phyloP scores from a whole-genome alignment of 2,113 vertebrate species.

The Todiramphus chloris region DNA sequence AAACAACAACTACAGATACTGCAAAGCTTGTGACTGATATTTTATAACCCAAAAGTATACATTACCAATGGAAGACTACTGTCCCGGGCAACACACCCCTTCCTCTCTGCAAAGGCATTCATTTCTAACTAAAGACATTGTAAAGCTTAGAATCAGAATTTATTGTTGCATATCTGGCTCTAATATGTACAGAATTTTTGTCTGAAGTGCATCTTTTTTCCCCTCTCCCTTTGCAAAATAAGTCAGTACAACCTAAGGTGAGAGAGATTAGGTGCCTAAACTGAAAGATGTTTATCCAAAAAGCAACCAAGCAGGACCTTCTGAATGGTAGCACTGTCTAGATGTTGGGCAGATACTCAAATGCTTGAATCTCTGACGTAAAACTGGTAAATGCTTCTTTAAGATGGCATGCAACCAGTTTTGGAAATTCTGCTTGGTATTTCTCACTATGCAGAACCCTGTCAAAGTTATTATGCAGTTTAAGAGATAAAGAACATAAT shows the following conservation, averaged over 20 bases:
- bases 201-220: not conserved
- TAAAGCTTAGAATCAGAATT: not conserved
- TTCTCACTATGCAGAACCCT: not conserved
- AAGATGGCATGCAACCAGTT: not conserved
- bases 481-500: not conserved
- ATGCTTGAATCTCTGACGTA: not conserved
- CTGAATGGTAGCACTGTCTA: not conserved
- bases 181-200: not conserved
- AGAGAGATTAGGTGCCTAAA: not conserved
- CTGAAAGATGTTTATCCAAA: not conserved
- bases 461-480: not conserved
- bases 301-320: not conserved
- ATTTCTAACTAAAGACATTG: not conserved
- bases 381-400: not conserved
- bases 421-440: not conserved
- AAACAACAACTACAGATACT: not conserved
- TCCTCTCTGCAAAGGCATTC: not conserved
- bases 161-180: not conserved
- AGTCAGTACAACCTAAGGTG: not conserved
- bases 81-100: not conserved
- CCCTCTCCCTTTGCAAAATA: not conserved
- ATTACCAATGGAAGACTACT: not conserved
- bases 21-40: not conserved
- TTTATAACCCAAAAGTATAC: not conserved
- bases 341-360: not conserved